phyloP scores from a whole-genome alignment of 2,797 vertebrate species.

The Hipposideros larvatus region DNA sequence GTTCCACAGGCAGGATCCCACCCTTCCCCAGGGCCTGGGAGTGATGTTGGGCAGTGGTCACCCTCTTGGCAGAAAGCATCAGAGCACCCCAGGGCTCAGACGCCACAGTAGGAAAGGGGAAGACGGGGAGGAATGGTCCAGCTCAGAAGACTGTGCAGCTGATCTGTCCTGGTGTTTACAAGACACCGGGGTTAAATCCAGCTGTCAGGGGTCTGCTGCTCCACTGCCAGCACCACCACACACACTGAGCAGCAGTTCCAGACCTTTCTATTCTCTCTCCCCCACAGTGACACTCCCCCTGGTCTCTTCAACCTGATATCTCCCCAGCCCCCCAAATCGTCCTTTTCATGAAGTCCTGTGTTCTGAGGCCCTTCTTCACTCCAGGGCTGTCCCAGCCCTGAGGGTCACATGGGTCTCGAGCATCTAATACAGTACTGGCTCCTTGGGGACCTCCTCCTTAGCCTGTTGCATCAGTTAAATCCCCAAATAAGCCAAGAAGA shows the following conservation, averaged over 20 bases:
- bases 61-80: neutral
- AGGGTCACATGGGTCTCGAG: neutral
- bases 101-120: neutral
- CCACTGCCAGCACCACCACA: too few relatives aligned
- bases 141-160: neutral
- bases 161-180: neutral
- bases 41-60: fast-evolving
- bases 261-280: neutral
- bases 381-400: neutral
- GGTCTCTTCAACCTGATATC: neutral
- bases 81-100: neutral
- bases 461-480: neutral
- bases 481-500: neutral
- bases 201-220: neutral
- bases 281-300: too few relatives aligned
- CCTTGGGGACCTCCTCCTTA: neutral
- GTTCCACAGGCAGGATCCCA: neutral
- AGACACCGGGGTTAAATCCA: neutral
- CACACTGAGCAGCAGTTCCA: neutral
- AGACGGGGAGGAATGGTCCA: neutral
- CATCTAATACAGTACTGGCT: neutral
- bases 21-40: neutral
- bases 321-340: neutral
- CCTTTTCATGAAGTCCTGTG: neutral
- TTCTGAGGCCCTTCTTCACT: neutral